Conservation (phyloP, 2,888 invertebrate species). For the Cerastoderma edule region DNA sequence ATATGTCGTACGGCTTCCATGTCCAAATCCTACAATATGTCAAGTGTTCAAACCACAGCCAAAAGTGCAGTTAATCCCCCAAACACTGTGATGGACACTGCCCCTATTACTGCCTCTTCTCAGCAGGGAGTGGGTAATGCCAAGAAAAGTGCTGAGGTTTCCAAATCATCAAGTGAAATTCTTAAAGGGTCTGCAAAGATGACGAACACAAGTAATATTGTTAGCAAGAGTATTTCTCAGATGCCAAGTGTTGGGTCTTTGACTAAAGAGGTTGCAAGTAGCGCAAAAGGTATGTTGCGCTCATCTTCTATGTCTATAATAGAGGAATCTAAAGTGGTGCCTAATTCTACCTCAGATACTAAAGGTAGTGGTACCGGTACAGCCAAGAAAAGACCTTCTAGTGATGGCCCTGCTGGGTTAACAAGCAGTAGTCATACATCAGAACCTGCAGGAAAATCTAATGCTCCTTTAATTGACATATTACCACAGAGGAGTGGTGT, state of each 20-base stretch:
- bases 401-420: slow-evolving; percentile 49
- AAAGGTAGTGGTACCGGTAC: slow-evolving; percentile 33
- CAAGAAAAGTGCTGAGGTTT: slow-evolving; percentile 32
- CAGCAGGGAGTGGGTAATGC: slow-evolving; percentile 10
- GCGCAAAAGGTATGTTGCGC: slow-evolving; percentile 36
- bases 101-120: slow-evolving; percentile 4
- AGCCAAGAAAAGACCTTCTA: slow-evolving; percentile 39
- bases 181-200: slow-evolving; percentile 33
- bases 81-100: not conserved
- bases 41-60: slow-evolving; percentile 27
- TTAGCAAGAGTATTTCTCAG: slow-evolving; percentile 54
- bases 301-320: slow-evolving; percentile 60
- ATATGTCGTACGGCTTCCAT: slow-evolving; percentile 47
- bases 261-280: slow-evolving; percentile 28
- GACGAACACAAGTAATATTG: slow-evolving; percentile 37
- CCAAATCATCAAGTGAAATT: slow-evolving; percentile 40
- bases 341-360: slow-evolving; percentile 49
- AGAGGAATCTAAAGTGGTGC: slow-evolving; percentile 54
- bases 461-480: slow-evolving; percentile 64
- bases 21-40: slow-evolving; percentile 61
- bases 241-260: slow-evolving; percentile 49
- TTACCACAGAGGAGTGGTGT: slow-evolving; percentile 55
- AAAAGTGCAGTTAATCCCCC: slow-evolving; percentile 1
- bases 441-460: slow-evolving; percentile 28
- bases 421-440: slow-evolving; percentile 5